These are phyloP conservation scores for Drosophila subsilvestris DNA, from an alignment of 2,888 invertebrate genomes.

Conservation along the genomic window DNA sequence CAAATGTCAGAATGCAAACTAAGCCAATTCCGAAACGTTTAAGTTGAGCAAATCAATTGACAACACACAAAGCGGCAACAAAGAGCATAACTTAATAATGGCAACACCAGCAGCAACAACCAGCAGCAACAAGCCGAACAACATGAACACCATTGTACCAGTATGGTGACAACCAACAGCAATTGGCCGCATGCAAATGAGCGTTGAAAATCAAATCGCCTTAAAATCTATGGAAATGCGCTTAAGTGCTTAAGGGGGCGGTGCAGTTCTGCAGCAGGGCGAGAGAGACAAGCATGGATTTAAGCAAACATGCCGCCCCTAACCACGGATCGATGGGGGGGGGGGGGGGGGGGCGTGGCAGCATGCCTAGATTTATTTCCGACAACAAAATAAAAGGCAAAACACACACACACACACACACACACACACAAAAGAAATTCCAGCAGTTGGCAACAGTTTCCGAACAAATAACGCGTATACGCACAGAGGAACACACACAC, in stretches of 20 bases:
- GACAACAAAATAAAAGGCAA: slow-evolving; percentile 7
- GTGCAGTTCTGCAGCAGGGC: background rate
- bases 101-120: slow-evolving; percentile 8
- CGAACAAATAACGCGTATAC: slow-evolving; percentile 14
- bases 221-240: slow-evolving; percentile 63
- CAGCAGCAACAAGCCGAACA: slow-evolving; percentile 6
- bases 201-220: slow-evolving; percentile 57
- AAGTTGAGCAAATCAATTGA: slow-evolving; percentile 28
- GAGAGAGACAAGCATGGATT: slow-evolving; percentile 36
- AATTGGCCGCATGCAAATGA: slow-evolving; percentile 62
- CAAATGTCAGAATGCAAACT: slow-evolving; percentile 28
- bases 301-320: slow-evolving; percentile 48
- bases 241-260: slow-evolving; percentile 56
- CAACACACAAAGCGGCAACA: background rate
- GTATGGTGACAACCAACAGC: slow-evolving; percentile 8
- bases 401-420: background rate
- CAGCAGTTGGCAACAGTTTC: slow-evolving; percentile 22
- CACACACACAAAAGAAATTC: slow-evolving; percentile 11
- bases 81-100: slow-evolving; percentile 35
- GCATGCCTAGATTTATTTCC: slow-evolving; percentile 51
- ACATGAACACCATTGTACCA: background rate
- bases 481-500: slow-evolving; percentile 1
- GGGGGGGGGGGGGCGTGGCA: slow-evolving; percentile 13
- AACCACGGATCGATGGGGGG: slow-evolving; percentile 63
- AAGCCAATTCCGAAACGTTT: slow-evolving; percentile 37